Evolutionary conservation across 2,888 invertebrate genomes (phyloP), one percentile per base, ranked within the genome.

Genomic region (Campoplex capitator): DNA sequence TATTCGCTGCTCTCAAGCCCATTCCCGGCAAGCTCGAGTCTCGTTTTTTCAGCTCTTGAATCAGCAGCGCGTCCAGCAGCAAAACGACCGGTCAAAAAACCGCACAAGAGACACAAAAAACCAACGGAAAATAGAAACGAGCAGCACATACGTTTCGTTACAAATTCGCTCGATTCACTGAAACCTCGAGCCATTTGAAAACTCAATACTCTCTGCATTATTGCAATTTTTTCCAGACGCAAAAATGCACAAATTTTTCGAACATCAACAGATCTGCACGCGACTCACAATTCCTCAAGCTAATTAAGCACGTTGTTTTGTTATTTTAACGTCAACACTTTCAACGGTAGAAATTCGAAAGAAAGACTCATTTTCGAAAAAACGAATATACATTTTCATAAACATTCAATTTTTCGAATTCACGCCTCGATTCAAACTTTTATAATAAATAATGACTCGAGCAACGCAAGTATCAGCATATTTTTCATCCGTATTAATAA

Each of bases 161-260:
- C 93, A 87, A 94, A 95, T 88, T 95, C 95, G 88, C 94, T 94
- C 2, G 93, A 88, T 86, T 94, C 93, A 18, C 91, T 93, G 35
- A 92, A 91, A 35, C 93, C 93, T 23, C 95, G 92, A 82, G 94
- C 93, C 90, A 94, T 94, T 92, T 95, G 95, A 85, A 95, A 93
- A 89, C 95, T 95, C 74, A 95, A 90, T 70, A 95, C 94, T 23
- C 95, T 93, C 83, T 95, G 95, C 95, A 95, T 95, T 70, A 89
- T 92, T 65, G 38, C n/a, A 11, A 58, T 62, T 48, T 56, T 42
- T 4, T 9, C 9, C 16, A 1, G 8, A 65, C 3, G 18, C 0
- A 23, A 62, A 65, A 48, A 42, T 6, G 7, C 42, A 42, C n/a
- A 65, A 48, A n/a, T 35, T 38, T 18, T 51, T n/a, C 7, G 1